Evolutionary conservation across 2,888 invertebrate species (phyloP).

Genomic region (Caenorhabditis angaria): DNA sequence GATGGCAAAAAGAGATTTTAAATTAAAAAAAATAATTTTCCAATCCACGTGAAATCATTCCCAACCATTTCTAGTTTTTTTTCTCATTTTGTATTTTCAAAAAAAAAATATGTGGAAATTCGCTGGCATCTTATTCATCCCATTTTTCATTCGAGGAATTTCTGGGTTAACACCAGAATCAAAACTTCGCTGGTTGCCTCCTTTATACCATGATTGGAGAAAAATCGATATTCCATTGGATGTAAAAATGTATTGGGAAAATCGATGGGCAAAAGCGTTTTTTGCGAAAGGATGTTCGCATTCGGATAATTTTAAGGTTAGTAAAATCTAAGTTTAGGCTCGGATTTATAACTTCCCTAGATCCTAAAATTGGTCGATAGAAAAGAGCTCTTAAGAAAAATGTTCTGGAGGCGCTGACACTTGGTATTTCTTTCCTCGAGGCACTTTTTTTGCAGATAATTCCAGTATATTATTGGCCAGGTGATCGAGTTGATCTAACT

Average conservation of each 20-base stretch:
- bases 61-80: background rate
- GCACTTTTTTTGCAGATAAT: conserved; percentile 26
- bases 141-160: background rate
- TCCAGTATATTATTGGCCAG: conserved; percentile 60
- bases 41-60: too few relatives aligned
- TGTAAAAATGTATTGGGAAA: conserved; percentile 28
- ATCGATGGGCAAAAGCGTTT: conserved; percentile 36
- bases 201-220: background rate
- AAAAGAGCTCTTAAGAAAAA: too few relatives aligned
- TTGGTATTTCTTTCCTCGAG: conserved; percentile 3
- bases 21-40: background rate
- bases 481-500: conserved; percentile 54
- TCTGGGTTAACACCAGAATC: background rate
- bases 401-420: background rate
- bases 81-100: background rate
- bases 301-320: conserved; percentile 15
- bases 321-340: conserved; percentile 1
- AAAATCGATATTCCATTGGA: background rate
- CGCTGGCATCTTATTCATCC: background rate
- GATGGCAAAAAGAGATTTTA: background rate
- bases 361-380: too few relatives aligned
- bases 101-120: too few relatives aligned
- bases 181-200: background rate
- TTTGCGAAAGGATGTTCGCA: conserved; percentile 20
- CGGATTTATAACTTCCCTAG: background rate